Evolutionary conservation across 1,140 invertebrate genomes (phyloP), one percentile per base, ranked within the genome.

Genomic region (Maconellicoccus hirsutus): DNA sequence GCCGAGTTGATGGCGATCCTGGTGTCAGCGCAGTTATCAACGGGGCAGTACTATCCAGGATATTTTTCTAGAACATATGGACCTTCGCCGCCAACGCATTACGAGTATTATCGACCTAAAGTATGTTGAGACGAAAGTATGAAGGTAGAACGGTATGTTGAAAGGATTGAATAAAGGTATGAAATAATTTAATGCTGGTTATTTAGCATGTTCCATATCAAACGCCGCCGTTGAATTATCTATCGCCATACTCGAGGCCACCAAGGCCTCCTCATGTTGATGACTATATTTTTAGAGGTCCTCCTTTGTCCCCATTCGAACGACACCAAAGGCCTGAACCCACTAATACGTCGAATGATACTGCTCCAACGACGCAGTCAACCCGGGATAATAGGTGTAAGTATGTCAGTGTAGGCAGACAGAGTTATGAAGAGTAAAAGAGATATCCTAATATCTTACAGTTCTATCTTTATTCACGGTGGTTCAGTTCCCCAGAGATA

Each of bases 391-490:
- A 66, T 26, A 66, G 61, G 25, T 66, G 61, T 66, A 8, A 66
- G 61, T 66, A 66, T 52, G 42, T 33, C 12, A 6, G 29, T 3
- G n/a, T 52, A 52, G 3, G 42, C 6, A 6, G 12, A 33, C 4
- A 33, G 12, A 6, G 12, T 6, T 33, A 33, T 33, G 29, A 33
- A 12, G 3, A 33, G 29, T 52, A 52, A 52, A 52, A 8, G 10
- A 16, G 42, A 16, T 52, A 16, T 3, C 2, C 42, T 2, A 16
- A 16, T 4, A 19, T 14, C n/a, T 66, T 25, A 23, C 22, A 90
- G 89, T 90, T 78, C 76, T 90, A 22, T 86, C 88, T 0, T 76
- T 90, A 0, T 90, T 92, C 75, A 89, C 88, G 0, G 81, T 91
- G 73, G 86, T 91, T 7, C 86, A 85, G 70, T 89, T 91, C 71